Evolutionary conservation across 2,113 vertebrate genomes (phyloP), one percentile per base, ranked within the genome.

Genomic region (Lanius ludovicianus): DNA sequence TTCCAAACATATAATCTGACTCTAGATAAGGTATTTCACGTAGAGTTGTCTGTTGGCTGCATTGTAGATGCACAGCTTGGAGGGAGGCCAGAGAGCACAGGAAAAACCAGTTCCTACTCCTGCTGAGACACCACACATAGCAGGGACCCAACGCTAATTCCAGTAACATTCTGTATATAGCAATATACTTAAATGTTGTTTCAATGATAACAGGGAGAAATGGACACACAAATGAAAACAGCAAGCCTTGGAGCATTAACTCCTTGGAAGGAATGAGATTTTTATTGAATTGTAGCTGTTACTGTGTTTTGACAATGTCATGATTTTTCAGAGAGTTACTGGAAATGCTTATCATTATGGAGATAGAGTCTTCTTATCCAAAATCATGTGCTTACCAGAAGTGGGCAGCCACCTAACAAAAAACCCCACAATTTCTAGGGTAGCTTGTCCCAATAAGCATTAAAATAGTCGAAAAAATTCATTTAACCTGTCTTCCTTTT

Each of bases 41-140:
- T 7, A 19, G 35, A 15, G 15, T 6, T 59, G 22, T 59, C 78
- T 84, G 1, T 6, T 68, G 55, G 39, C 55, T 94, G 89, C 44
- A 8, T 3, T 78, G 56, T 42, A 73, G 30, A 84, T 28, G 33
- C 60, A 56, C 35, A 52, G 7, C 56, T 75, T 87, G 93, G 77
- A 84, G 52, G 28, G 55, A 84, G 39, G 60, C 91, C 91, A 95
- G 56, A 56, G 49, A 1, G 16, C 53, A 82, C 78, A 79, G 37
- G 90, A 90, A 96, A 94, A 97, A 95, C 57, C 77, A 37, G 89
- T 82, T 94, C 62, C 84, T 79, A 5, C 14, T 68, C 24, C 53
- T 92, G 69, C 78, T 69, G 62, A 84, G 46, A 73, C 59, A 39
- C 33, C 18, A 33, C 22, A n/a, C 24, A 39, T 0, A 10, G 46